Conservation (phyloP, 2,797 vertebrate species). For the Argyrosomus regius region DNA sequence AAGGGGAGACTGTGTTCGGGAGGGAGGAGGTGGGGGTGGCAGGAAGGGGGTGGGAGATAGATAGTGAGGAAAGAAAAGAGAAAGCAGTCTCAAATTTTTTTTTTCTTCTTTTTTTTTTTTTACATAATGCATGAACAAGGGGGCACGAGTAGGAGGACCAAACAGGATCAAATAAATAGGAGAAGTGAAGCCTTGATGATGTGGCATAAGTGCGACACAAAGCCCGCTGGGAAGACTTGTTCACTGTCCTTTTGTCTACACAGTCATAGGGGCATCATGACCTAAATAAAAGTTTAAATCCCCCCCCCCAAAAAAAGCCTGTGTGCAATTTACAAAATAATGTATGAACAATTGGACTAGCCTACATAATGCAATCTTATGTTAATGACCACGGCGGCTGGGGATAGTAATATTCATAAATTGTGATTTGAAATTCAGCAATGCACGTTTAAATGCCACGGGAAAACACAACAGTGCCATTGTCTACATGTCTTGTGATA, state of each 20-base stretch:
- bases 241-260: conserved; percentile 84
- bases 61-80: conserved; percentile 78
- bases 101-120: conserved; percentile 67
- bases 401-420: conserved; percentile 78
- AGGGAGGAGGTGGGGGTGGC: conserved; percentile 51
- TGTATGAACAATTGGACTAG: conserved; percentile 73
- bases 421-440: conserved; percentile 81
- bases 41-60: conserved; percentile 71
- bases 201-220: conserved; percentile 84
- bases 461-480: conserved; percentile 81
- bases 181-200: conserved; percentile 84
- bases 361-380: conserved; percentile 76
- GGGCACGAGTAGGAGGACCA: conserved; percentile 78
- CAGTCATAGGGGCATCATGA: conserved; percentile 80
- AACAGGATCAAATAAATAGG: conserved; percentile 82
- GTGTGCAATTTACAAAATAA: conserved; percentile 64
- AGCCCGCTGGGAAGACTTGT: conserved; percentile 82
- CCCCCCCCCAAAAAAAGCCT: conserved; percentile 35
- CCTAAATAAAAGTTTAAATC: conserved; percentile 84
- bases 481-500: conserved; percentile 81
- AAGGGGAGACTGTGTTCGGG: conserved; percentile 42
- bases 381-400: conserved; percentile 70
- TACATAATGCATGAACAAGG: conserved; percentile 83
- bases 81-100: conserved; percentile 66
- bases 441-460: conserved; percentile 80